Percentiles rank a stretch among this genome's conserved stretches.
phyloP scores from a whole-genome alignment of 2,113 vertebrate genomes.

The Anarrhichthys ocellatus region DNA sequence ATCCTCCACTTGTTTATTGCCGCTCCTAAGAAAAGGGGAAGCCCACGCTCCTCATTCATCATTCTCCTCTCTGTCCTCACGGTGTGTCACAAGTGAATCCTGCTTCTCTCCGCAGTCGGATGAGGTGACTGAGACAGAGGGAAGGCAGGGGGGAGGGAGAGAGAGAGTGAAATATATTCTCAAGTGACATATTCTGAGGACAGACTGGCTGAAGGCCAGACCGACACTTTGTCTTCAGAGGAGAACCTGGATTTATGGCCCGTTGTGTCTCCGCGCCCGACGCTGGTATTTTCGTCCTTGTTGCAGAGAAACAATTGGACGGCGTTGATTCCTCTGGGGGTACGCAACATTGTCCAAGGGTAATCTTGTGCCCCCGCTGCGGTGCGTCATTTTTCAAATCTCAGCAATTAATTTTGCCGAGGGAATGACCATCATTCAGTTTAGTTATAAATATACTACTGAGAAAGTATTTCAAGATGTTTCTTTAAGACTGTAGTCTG shows the following conservation, averaged over 20 bases:
- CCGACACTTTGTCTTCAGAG: conserved; percentile 18
- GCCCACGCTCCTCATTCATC: neutral
- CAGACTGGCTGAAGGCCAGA: conserved; percentile 38
- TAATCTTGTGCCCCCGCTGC: neutral
- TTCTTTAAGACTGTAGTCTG: neutral
- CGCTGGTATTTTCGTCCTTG: conserved; percentile 17
- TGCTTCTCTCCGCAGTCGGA: conserved; percentile 27
- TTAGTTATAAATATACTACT: neutral
- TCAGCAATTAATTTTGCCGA: neutral
- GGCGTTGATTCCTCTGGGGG: conserved; percentile 15
- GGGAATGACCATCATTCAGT: neutral
- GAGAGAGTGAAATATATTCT: conserved; percentile 33
- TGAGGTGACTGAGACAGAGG: conserved; percentile 1
- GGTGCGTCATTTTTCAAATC: conserved; percentile 1
- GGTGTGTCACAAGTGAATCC: conserved; percentile 29
- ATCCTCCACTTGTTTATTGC: neutral
- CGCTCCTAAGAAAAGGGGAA: neutral
- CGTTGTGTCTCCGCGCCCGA: conserved; percentile 1
- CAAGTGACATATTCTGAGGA: conserved; percentile 36
- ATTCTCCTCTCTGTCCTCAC: conserved; percentile 14
- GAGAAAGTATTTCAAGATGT: conserved; percentile 42
- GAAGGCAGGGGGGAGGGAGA: neutral
- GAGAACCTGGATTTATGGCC: conserved; percentile 38
- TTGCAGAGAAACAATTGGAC: conserved; percentile 42
- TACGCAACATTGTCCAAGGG: neutral